A percentile compares a stretch with the other conserved stretches of the same genome.
Evolutionary conservation across 2,113 vertebrate genomes (phyloP).

Genomic region (Centropus bengalensis): DNA sequence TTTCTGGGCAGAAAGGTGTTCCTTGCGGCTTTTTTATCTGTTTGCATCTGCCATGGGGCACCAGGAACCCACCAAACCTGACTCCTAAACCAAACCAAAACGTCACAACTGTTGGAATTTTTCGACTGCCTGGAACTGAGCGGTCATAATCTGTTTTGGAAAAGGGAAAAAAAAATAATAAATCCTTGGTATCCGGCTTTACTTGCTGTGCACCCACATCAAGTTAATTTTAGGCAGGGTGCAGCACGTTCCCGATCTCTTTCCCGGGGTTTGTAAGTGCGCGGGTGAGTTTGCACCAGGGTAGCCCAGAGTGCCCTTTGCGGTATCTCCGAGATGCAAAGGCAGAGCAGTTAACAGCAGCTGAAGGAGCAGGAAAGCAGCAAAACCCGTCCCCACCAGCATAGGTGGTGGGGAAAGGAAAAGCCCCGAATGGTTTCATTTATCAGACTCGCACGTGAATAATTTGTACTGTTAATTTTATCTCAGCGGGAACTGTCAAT

Average conservation of each 20-base stretch:
- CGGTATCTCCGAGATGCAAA: not conserved
- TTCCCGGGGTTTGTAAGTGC: not conserved
- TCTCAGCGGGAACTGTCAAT: not conserved
- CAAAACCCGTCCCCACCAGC: not conserved
- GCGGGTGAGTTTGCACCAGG: not conserved
- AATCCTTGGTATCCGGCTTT: accelerated
- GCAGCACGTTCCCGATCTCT: not conserved
- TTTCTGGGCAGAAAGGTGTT: not conserved
- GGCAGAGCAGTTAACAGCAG: not conserved
- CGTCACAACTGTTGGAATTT: not conserved
- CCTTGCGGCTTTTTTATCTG: not conserved
- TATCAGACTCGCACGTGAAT: not conserved
- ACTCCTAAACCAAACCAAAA: not conserved
- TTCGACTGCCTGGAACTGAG: not conserved
- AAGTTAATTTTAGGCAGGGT: not conserved
- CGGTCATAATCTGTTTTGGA: not conserved
- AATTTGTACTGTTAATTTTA: not conserved
- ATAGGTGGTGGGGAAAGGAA: not conserved
- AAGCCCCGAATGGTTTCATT: not conserved
- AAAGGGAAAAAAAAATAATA: not conserved
- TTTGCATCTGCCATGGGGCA: not conserved
- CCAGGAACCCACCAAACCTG: not conserved
- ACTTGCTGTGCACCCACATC: not conserved
- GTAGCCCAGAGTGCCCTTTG: not conserved
- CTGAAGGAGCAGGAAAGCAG: not conserved